These are phyloP conservation scores for Cylloceria caligata DNA, from an alignment of 2,888 invertebrate species.

Conservation along the genomic window DNA sequence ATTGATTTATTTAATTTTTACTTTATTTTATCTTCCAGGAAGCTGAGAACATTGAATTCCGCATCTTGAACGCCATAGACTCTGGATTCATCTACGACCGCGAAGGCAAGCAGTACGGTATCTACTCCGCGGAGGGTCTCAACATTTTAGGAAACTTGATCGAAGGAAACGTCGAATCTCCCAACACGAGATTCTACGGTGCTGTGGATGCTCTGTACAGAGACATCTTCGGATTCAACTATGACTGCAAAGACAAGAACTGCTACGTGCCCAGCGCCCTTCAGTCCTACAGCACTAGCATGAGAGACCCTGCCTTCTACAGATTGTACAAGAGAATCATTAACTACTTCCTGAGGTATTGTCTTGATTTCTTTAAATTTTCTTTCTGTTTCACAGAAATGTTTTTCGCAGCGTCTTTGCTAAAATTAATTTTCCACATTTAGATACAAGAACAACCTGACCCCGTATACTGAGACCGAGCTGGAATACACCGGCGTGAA, in stretches of 20 bases:
- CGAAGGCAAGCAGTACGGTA: conserved; percentile 76
- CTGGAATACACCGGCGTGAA: conserved; percentile 87
- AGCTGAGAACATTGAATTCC: conserved; percentile 75
- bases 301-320: conserved; percentile 90
- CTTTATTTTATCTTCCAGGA: conserved; percentile 69
- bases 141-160: conserved; percentile 86
- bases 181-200: conserved; percentile 86
- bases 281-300: conserved; percentile 88
- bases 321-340: conserved; percentile 88
- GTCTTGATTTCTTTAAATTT: background rate
- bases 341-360: conserved; percentile 84
- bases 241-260: conserved; percentile 82
- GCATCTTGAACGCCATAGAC: conserved; percentile 80
- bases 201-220: conserved; percentile 87
- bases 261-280: conserved; percentile 87
- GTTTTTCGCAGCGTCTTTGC: background rate
- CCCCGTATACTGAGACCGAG: conserved; percentile 87
- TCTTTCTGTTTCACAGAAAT: background rate
- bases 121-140: conserved; percentile 85
- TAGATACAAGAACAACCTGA: conserved; percentile 86
- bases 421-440: background rate
- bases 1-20: conserved; percentile 6
- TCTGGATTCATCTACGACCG: conserved; percentile 77
- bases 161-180: conserved; percentile 85
- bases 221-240: conserved; percentile 84